These are phyloP conservation scores for Melitaea athalia DNA, from an alignment of 2,888 invertebrate genomes.

Conservation along the genomic window DNA sequence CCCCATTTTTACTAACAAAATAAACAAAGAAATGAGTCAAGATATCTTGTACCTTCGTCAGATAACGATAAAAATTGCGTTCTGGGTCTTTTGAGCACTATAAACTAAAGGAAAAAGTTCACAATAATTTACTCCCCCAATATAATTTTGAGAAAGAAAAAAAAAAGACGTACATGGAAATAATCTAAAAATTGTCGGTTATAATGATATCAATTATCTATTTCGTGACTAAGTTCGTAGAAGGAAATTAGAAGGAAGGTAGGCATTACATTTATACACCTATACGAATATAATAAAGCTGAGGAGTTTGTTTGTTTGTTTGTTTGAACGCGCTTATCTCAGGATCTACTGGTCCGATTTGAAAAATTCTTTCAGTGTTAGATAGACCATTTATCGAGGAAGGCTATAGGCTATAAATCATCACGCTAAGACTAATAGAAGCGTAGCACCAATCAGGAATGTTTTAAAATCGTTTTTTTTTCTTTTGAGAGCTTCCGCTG, in stretches of 20 bases:
- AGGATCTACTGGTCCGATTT: too few species aligned
- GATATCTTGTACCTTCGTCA: not conserved
- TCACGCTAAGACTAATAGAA: too few species aligned
- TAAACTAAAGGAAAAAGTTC: constrained; percentile 1
- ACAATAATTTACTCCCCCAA: not conserved
- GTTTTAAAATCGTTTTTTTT: too few species aligned
- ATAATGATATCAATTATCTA: not conserved
- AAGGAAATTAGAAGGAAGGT: not conserved
- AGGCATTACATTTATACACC: not conserved
- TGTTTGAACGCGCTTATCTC: too few species aligned
- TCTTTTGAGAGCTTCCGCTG: too few species aligned
- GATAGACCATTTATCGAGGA: too few species aligned
- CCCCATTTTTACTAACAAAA: not conserved
- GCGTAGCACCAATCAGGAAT: too few species aligned
- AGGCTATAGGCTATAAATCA: too few species aligned
- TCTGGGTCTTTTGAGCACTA: not conserved
- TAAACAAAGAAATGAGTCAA: not conserved
- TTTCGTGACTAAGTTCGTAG: not conserved
- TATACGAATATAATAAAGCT: too few species aligned
- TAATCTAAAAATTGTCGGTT: not conserved
- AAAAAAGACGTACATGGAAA: not conserved
- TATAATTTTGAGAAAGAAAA: not conserved
- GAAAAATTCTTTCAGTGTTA: too few species aligned
- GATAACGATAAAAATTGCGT: not conserved
- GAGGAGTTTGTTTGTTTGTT: too few species aligned